Evolutionary conservation across 2,113 vertebrate species (phyloP).

Genomic region (Nestor notabilis): DNA sequence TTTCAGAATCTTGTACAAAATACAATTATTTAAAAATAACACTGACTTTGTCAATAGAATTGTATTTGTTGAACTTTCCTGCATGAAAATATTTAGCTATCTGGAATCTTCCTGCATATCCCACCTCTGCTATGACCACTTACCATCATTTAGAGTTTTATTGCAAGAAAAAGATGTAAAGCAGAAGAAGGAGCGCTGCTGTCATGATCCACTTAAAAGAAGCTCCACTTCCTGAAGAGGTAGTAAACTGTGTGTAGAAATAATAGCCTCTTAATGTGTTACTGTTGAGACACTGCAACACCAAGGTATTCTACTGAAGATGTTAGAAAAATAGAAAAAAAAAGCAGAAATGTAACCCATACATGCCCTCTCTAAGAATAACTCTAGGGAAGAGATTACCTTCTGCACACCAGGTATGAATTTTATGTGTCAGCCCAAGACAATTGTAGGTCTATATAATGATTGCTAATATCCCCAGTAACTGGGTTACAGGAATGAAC

Average conservation of each 20-base stretch:
- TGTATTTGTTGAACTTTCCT: not conserved
- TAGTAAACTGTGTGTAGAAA: not conserved
- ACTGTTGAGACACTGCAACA: not conserved
- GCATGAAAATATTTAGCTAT: not conserved
- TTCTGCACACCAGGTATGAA: not conserved
- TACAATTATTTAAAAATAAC: not conserved
- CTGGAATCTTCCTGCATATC: not conserved
- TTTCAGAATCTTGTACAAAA: not conserved
- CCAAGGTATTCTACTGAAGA: not conserved
- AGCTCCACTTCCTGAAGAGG: not conserved
- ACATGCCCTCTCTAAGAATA: not conserved
- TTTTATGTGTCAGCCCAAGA: not conserved
- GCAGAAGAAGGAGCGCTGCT: not conserved
- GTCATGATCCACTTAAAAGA: not conserved
- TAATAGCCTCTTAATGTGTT: not conserved
- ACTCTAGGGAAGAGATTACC: not conserved
- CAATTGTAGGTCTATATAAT: rapidly evolving
- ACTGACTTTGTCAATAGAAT: not conserved
- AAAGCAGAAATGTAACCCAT: not conserved
- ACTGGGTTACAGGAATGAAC: not conserved
- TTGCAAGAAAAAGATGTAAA: not conserved
- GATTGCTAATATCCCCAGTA: not conserved
- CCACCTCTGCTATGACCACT: not conserved
- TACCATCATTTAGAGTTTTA: not conserved
- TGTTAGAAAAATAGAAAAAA: not conserved